These are phyloP conservation scores for Gymnothorax reevesii DNA, from an alignment of 2,797 vertebrate genomes.

Conservation along the genomic window DNA sequence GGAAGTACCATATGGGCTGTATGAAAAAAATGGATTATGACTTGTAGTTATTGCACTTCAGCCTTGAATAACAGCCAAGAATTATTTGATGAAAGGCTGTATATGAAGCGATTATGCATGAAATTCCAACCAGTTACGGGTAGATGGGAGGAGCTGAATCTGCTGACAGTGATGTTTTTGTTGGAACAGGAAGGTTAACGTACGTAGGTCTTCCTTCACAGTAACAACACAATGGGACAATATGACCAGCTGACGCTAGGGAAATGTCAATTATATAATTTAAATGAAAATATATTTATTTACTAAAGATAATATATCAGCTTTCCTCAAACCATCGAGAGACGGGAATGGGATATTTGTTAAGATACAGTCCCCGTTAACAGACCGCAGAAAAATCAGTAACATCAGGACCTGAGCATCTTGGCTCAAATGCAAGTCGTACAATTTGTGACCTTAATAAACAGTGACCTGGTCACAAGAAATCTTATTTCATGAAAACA, in stretches of 20 bases:
- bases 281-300: neutral
- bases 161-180: neutral
- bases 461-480: neutral
- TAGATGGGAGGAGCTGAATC: neutral
- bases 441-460: neutral
- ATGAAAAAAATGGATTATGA: neutral
- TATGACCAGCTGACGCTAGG: conserved; percentile 7
- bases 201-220: neutral
- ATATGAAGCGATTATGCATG: neutral
- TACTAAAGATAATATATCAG: neutral
- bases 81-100: neutral
- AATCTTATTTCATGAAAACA: neutral
- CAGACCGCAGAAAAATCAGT: neutral
- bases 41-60: neutral
- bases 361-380: neutral
- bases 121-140: neutral
- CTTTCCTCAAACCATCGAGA: neutral
- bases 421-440: neutral
- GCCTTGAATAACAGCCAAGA: neutral
- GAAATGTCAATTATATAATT: conserved; percentile 3
- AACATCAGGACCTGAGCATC: neutral
- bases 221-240: conserved; percentile 9
- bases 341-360: conserved; percentile 6
- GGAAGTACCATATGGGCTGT: neutral
- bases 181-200: neutral